Evolutionary conservation across 2,888 invertebrate genomes (phyloP).

Genomic region (Trichacis sp.): DNA sequence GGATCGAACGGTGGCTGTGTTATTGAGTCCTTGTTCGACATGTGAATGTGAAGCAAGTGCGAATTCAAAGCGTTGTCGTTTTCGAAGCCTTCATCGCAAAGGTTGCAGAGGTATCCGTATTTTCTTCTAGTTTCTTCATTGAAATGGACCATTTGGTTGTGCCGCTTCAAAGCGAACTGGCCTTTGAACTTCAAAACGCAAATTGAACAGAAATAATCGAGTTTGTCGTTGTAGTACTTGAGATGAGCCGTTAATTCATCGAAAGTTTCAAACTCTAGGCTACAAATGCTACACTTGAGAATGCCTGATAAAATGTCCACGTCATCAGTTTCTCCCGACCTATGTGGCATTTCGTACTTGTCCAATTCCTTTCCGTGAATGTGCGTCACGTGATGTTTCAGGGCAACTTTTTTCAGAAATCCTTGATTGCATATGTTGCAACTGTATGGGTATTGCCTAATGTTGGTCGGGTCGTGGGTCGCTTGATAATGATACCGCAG

Average conservation of each 20-base stretch:
- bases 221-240: conserved; percentile 19
- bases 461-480: conserved; percentile 11
- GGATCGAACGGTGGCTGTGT: not conserved
- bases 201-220: conserved; percentile 8
- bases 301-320: not conserved
- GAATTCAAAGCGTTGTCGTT: conserved; percentile 30
- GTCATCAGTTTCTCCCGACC: no score
- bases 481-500: conserved; percentile 14
- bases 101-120: conserved; percentile 14
- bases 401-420: conserved; percentile 7
- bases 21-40: conserved; percentile 11
- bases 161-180: conserved; percentile 22
- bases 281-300: conserved; percentile 23
- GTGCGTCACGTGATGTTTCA: conserved; percentile 27
- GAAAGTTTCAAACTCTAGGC: conserved; percentile 19
- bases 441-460: not conserved
- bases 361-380: conserved; percentile 18
- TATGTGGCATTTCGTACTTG: not conserved
- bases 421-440: conserved; percentile 34
- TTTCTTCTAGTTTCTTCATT: conserved; percentile 3
- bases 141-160: conserved; percentile 33
- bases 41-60: conserved; percentile 33
- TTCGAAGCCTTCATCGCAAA: conserved; percentile 34
- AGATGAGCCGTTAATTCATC: conserved; percentile 17
- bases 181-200: conserved; percentile 32